phyloP scores from a whole-genome alignment of 2,113 vertebrate species.

The Thalassarche chlororhynchos region DNA sequence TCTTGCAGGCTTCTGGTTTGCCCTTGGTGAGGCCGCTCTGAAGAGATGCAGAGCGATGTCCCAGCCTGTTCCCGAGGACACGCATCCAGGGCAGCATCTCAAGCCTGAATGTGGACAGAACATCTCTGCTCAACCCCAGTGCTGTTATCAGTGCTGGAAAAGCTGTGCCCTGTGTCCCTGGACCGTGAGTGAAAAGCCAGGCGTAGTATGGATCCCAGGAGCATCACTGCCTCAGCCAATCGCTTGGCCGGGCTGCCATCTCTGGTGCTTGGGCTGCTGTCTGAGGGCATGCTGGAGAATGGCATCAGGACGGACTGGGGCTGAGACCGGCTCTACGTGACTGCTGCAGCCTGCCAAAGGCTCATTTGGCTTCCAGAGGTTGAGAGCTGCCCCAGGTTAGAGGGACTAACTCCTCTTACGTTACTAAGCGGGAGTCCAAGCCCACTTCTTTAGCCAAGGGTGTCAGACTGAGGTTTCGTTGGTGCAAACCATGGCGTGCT shows the following conservation, averaged over 20 bases:
- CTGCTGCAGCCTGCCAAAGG: neutral
- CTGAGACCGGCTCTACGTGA: accelerated
- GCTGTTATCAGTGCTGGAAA: neutral
- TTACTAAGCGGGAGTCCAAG: neutral
- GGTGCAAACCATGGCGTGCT: neutral
- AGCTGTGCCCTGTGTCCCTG: neutral
- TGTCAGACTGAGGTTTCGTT: too few relatives aligned
- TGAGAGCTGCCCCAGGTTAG: neutral
- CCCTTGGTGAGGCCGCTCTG: neutral
- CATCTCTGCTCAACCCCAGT: neutral
- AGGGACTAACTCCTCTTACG: neutral
- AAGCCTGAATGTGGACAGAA: neutral
- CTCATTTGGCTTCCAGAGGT: neutral
- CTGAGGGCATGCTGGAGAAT: neutral
- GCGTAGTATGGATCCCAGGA: neutral
- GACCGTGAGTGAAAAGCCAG: neutral
- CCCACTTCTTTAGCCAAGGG: neutral
- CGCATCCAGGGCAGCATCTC: neutral
- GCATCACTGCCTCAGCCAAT: neutral
- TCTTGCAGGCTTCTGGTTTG: neutral
- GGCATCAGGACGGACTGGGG: neutral
- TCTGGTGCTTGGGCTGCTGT: neutral
- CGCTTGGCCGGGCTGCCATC: neutral
- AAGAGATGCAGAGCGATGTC: neutral
- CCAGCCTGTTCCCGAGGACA: neutral